Evolutionary conservation across 2,888 invertebrate genomes (phyloP).

Genomic region (Adineta ricciae): DNA sequence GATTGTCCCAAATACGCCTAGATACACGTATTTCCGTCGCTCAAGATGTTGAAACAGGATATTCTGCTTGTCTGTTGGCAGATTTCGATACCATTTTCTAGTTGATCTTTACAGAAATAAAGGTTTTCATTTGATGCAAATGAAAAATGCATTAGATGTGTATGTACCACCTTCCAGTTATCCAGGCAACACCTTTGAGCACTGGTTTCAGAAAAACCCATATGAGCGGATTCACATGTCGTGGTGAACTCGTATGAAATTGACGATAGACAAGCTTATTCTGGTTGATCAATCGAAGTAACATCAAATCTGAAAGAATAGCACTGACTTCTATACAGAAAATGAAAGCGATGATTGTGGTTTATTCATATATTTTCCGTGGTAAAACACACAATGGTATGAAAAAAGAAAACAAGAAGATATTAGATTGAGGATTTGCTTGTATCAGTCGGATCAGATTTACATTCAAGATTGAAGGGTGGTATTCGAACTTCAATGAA

Average conservation of each 20-base stretch:
- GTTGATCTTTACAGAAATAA: background rate
- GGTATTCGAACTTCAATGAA: constrained; percentile 94
- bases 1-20: background rate
- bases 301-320: background rate
- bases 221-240: background rate
- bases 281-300: background rate
- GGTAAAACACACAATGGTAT: background rate
- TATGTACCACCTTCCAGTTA: background rate
- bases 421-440: background rate
- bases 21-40: background rate
- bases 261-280: background rate
- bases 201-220: background rate
- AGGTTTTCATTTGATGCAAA: too few relatives aligned
- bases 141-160: too few relatives aligned
- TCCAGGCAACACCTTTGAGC: background rate
- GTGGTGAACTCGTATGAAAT: background rate
- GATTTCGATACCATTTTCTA: background rate
- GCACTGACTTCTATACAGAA: background rate
- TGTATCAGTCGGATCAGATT: constrained; percentile 45
- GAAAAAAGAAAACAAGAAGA: background rate
- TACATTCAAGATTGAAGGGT: constrained; percentile 88
- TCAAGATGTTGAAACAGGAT: background rate
- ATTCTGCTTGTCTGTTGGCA: background rate
- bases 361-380: background rate
- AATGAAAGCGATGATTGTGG: background rate